phyloP scores from a whole-genome alignment of 2,888 invertebrate species.

The Romanomermis culicivorax region DNA sequence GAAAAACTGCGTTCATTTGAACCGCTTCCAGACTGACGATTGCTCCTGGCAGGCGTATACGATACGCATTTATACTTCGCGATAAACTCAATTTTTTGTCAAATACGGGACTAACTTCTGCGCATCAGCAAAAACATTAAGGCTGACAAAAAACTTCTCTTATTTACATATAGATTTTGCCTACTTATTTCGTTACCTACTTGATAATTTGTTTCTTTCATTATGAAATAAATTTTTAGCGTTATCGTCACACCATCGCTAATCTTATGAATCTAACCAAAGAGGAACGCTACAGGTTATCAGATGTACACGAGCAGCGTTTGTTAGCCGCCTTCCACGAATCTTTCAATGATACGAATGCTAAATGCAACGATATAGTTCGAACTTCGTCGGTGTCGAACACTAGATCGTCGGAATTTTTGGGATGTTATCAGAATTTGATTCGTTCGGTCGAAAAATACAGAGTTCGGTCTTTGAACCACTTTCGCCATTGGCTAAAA shows the following conservation, averaged over 20 bases:
- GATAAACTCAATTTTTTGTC: slow-evolving; percentile 17
- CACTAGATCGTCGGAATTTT: slow-evolving; percentile 62
- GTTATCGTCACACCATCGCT: slow-evolving; percentile 37
- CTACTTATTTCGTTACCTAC: too few species aligned
- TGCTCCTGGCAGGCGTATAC: too few species aligned
- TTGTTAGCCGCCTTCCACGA: slow-evolving; percentile 78
- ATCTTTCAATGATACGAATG: too few species aligned
- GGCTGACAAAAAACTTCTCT: too few species aligned
- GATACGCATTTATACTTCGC: slow-evolving; percentile 54
- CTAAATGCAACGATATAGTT: too few species aligned
- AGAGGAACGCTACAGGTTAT: slow-evolving; percentile 79
- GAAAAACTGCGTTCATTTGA: too few species aligned
- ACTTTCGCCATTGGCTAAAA: slow-evolving; percentile 71
- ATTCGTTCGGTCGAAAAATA: slow-evolving; percentile 85
- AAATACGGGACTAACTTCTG: neutral
- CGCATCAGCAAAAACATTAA: neutral
- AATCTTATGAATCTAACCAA: slow-evolving; percentile 86
- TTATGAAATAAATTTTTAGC: neutral
- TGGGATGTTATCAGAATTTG: slow-evolving; percentile 59
- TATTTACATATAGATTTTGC: too few species aligned
- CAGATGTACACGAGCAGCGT: slow-evolving; percentile 85
- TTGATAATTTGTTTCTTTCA: neutral
- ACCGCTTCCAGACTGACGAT: too few species aligned
- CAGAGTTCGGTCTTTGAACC: slow-evolving; percentile 79
- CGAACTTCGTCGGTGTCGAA: too few species aligned